These are phyloP conservation scores for Callipepla squamata DNA, from an alignment of 2,113 vertebrate species.

Conservation along the genomic window DNA sequence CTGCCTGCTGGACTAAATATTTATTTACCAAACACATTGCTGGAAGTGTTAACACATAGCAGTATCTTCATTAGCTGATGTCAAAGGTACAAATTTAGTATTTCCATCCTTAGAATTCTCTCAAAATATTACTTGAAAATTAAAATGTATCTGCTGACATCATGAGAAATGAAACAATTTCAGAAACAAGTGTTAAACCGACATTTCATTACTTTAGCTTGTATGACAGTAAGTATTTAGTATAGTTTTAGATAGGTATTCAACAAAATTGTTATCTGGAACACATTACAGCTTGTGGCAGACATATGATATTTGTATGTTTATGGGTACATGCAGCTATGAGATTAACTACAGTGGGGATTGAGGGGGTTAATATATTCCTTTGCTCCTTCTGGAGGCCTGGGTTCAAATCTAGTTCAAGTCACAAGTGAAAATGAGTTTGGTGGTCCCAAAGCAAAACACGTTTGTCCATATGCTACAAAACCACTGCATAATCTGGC, in stretches of 20 bases:
- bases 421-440: not conserved
- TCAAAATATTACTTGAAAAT: not conserved
- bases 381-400: not conserved
- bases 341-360: not conserved
- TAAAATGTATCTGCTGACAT: not conserved
- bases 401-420: conserved; percentile 25
- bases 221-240: not conserved
- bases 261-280: not conserved
- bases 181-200: not conserved
- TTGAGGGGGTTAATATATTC: not conserved
- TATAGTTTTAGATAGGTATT: not conserved
- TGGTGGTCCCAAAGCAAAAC: not conserved
- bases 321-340: not conserved
- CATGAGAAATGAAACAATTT: not conserved
- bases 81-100: not conserved
- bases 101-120: not conserved
- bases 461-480: not conserved
- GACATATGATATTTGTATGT: accelerated
- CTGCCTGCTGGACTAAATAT: not conserved
- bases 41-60: not conserved
- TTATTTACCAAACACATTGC: not conserved
- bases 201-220: accelerated
- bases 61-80: accelerated
- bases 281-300: too few relatives aligned
- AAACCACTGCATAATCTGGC: not conserved